Percentiles rank a stretch among this genome's conserved stretches.
These are phyloP conservation scores for Donacobius atricapilla DNA, from an alignment of 2,113 vertebrate genomes.

Conservation along the genomic window DNA sequence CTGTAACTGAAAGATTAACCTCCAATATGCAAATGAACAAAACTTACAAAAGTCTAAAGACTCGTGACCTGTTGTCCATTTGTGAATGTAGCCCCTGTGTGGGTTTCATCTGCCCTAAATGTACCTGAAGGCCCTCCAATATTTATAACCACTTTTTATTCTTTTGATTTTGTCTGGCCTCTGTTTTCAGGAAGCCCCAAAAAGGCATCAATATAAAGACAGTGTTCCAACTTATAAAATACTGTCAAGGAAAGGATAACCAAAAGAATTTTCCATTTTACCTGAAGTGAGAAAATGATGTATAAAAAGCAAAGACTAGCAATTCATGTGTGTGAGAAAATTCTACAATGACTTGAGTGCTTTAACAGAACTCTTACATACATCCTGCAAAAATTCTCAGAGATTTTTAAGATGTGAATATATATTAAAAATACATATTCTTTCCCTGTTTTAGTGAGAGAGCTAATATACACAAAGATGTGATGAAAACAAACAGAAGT, in stretches of 20 bases:
- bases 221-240: background rate
- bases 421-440: background rate
- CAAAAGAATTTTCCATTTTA: background rate
- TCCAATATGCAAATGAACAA: background rate
- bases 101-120: background rate
- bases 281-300: rapidly evolving
- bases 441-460: background rate
- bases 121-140: background rate
- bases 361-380: background rate
- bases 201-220: background rate
- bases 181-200: background rate
- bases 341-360: background rate
- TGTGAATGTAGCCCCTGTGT: background rate
- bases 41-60: background rate
- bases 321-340: background rate
- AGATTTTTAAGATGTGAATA: background rate
- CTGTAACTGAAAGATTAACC: background rate
- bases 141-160: background rate
- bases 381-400: background rate
- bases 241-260: background rate
- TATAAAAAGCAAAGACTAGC: background rate
- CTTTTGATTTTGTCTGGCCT: background rate
- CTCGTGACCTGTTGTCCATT: rapidly evolving
- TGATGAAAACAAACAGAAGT: background rate
- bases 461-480: background rate